These are phyloP conservation scores for Apostichopus californicus DNA, from an alignment of 35 echinoderm and acorn worm species.

Conservation along the genomic window DNA sequence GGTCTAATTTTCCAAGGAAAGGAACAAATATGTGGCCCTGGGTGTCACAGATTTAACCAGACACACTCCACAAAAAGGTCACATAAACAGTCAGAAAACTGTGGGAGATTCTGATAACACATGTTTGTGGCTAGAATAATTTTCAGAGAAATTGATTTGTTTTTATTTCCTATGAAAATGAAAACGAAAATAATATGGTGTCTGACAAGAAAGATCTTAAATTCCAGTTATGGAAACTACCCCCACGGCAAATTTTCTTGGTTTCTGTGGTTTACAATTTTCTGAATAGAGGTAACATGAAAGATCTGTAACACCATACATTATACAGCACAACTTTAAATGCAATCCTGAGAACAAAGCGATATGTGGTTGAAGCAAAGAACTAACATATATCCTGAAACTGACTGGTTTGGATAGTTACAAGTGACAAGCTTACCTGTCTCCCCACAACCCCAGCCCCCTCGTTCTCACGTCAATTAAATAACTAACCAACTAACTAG, in stretches of 20 bases:
- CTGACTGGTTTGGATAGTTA: too few relatives aligned
- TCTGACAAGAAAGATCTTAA: neutral
- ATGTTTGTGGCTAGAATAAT: neutral
- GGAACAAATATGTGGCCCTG: too few relatives aligned
- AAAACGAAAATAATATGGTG: neutral
- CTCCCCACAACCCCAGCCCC: too few relatives aligned
- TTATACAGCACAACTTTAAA: neutral
- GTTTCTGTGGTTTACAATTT: neutral
- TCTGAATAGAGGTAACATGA: neutral
- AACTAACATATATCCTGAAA: too few relatives aligned
- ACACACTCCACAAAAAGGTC: neutral
- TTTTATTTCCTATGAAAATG: neutral
- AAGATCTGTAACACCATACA: neutral
- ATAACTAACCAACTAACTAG: too few relatives aligned
- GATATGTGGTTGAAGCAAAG: too few relatives aligned
- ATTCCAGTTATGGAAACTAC: neutral
- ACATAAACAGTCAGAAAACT: neutral
- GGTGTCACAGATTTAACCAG: neutral
- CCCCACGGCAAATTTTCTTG: neutral
- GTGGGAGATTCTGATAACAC: neutral
- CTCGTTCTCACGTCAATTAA: too few relatives aligned
- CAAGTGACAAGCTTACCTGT: too few relatives aligned
- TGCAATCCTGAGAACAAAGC: too few relatives aligned
- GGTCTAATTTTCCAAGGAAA: too few relatives aligned
- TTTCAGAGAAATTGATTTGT: neutral